These are phyloP conservation scores for Lindbergichthys nudifrons DNA, from an alignment of 2,797 vertebrate genomes.

Conservation along the genomic window DNA sequence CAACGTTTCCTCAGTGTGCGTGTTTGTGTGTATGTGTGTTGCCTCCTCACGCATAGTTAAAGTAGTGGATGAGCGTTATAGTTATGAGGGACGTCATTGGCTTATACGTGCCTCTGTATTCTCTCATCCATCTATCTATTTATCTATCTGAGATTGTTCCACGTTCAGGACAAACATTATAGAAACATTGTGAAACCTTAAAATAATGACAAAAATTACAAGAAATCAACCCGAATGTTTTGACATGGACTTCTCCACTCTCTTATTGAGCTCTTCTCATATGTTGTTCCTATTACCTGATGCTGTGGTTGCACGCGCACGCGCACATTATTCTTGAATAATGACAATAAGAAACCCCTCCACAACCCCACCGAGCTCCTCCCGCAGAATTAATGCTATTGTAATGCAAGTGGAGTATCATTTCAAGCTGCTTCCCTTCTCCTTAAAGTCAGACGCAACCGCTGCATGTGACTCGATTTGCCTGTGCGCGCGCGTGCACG, in stretches of 20 bases:
- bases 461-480: slow-evolving; percentile 69
- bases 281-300: slow-evolving; percentile 44
- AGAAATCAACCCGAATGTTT: not conserved
- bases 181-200: not conserved
- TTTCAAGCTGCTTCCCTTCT: slow-evolving; percentile 46
- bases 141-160: not conserved
- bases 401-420: slow-evolving; percentile 50
- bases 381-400: slow-evolving; percentile 27
- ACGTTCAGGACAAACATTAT: not conserved
- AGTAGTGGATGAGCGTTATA: slow-evolving; percentile 73
- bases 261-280: slow-evolving; percentile 7
- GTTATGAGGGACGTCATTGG: slow-evolving; percentile 63
- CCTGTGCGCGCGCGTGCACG: slow-evolving; percentile 65
- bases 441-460: slow-evolving; percentile 52
- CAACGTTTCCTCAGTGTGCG: slow-evolving; percentile 68
- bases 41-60: slow-evolving; percentile 64
- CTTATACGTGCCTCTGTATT: slow-evolving; percentile 23
- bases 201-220: not conserved
- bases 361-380: slow-evolving; percentile 1
- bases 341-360: not conserved
- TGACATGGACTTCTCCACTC: not conserved
- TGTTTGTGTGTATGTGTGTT: slow-evolving; percentile 32
- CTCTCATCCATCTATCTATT: slow-evolving; percentile 22
- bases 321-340: slow-evolving; percentile 32
- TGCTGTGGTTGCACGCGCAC: slow-evolving; percentile 59